phyloP scores from a whole-genome alignment of 2,113 vertebrate species.

The Nibea albiflora region DNA sequence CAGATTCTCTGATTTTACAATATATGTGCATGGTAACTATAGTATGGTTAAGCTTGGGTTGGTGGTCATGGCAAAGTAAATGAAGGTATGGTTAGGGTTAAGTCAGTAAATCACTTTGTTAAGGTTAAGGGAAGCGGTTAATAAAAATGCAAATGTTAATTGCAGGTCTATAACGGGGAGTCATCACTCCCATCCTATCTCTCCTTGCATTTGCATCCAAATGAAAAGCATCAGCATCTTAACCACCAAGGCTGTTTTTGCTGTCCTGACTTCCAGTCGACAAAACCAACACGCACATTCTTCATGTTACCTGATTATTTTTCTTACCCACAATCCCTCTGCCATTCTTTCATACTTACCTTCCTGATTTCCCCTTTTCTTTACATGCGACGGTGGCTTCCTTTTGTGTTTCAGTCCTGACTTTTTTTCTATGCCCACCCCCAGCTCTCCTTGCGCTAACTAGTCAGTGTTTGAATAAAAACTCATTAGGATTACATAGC shows the following conservation, averaged over 20 bases:
- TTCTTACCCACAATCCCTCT: constrained; percentile 1
- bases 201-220: constrained; percentile 20
- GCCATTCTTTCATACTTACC: neutral
- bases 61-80: neutral
- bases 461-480: constrained; percentile 85
- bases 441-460: constrained; percentile 67
- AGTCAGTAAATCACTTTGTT: neutral
- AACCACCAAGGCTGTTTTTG: constrained; percentile 1
- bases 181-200: neutral
- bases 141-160: neutral
- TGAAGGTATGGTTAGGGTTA: neutral
- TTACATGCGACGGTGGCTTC: neutral
- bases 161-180: neutral
- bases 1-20: no score
- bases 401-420: constrained; percentile 20
- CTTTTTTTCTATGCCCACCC: neutral
- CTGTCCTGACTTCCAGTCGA: neutral
- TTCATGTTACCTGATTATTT: constrained; percentile 41
- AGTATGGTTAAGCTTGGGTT: neutral
- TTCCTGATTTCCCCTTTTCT: neutral
- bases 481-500: constrained; percentile 86
- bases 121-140: neutral
- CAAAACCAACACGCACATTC: constrained; percentile 16
- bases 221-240: constrained; percentile 12
- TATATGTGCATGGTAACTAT: neutral